phyloP scores from a whole-genome alignment of 2,113 vertebrate genomes.

The Xerus inauris region DNA sequence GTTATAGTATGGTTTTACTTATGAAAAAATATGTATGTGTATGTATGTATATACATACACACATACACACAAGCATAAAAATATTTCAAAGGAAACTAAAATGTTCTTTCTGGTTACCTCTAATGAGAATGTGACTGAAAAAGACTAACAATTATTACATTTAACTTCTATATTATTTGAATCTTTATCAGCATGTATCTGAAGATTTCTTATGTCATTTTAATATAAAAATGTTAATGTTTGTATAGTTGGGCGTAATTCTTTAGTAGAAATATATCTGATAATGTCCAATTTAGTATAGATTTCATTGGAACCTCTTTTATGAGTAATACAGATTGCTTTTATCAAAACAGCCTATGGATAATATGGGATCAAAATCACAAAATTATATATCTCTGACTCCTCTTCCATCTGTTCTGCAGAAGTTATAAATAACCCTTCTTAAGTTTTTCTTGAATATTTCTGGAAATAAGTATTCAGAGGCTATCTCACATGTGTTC shows the following conservation, averaged over 20 bases:
- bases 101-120: not conserved
- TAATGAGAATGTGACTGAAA: not conserved
- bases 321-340: conserved; percentile 41
- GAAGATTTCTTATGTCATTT: conserved; percentile 5
- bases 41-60: not conserved
- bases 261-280: not conserved
- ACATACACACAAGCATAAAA: not conserved
- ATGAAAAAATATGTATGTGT: not conserved
- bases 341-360: conserved; percentile 39
- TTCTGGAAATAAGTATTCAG: conserved; percentile 52
- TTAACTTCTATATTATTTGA: conserved; percentile 45
- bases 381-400: conserved; percentile 60
- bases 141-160: conserved; percentile 25
- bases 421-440: conserved; percentile 70
- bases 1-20: not conserved
- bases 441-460: conserved; percentile 54
- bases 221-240: conserved; percentile 24
- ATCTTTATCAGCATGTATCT: conserved; percentile 38
- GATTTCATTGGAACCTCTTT: conserved; percentile 29
- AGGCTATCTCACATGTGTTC: conserved; percentile 51
- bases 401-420: conserved; percentile 45
- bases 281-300: conserved; percentile 33
- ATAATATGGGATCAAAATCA: conserved; percentile 43
- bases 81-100: conserved; percentile 40
- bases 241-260: not conserved